These are phyloP conservation scores for Micropterix aruncella DNA, from an alignment of 2,888 invertebrate genomes.

Conservation along the genomic window DNA sequence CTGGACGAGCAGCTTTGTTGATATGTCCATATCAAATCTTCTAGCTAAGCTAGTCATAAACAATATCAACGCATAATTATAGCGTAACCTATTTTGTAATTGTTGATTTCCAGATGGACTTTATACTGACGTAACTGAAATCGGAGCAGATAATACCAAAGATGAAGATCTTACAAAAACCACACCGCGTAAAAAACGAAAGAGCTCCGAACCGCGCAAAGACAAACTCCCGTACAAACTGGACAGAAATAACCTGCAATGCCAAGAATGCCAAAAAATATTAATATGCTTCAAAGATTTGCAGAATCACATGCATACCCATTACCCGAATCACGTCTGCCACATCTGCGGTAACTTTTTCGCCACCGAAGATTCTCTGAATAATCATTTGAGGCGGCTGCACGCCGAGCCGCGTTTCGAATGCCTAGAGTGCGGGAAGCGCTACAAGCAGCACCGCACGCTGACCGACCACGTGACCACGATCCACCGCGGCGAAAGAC, in stretches of 20 bases:
- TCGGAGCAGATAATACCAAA: too few relatives aligned
- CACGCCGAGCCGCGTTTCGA: conserved; percentile 8
- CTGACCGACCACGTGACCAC: conserved; percentile 10
- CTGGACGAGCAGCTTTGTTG: too few relatives aligned
- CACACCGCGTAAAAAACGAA: too few relatives aligned
- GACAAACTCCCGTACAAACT: neutral
- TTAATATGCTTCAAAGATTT: conserved; percentile 9
- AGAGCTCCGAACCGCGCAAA: neutral
- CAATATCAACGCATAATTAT: too few relatives aligned
- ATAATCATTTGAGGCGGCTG: conserved; percentile 8
- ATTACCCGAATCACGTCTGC: conserved; percentile 11
- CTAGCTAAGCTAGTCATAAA: too few relatives aligned
- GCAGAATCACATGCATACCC: conserved; percentile 10
- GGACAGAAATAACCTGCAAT: neutral
- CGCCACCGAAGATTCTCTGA: conserved; percentile 9
- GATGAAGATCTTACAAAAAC: too few relatives aligned
- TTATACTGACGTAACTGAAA: too few relatives aligned
- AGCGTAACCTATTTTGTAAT: too few relatives aligned
- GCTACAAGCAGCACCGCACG: conserved; percentile 10
- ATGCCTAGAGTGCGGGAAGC: conserved; percentile 10
- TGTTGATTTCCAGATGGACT: too few relatives aligned
- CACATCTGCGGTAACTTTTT: conserved; percentile 12
- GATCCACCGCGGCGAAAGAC: conserved; percentile 9
- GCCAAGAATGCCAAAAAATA: neutral
- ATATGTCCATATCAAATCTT: too few relatives aligned